Conservation (phyloP, 2,113 vertebrate species). For the Turnix velox region DNA sequence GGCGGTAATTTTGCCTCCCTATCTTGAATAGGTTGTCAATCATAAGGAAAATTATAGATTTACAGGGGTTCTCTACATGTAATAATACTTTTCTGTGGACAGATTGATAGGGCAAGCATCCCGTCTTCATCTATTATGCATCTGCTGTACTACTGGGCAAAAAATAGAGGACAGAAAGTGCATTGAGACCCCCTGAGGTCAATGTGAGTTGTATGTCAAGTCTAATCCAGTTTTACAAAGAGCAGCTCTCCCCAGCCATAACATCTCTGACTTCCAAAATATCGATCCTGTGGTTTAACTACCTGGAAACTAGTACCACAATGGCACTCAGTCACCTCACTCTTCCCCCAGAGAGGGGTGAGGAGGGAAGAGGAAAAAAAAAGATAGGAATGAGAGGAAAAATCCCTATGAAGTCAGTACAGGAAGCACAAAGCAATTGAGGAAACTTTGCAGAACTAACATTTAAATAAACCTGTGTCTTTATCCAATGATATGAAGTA, state of each 20-base stretch:
- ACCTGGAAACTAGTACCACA: neutral
- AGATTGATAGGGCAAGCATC: neutral
- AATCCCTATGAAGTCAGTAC: neutral
- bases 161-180: neutral
- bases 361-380: neutral
- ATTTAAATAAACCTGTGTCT: neutral
- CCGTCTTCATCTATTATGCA: neutral
- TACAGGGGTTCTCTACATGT: neutral
- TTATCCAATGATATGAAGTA: slow-evolving; percentile 33
- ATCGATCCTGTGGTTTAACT: neutral
- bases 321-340: neutral
- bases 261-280: neutral
- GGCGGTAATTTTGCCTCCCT: neutral
- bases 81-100: neutral
- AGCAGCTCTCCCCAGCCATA: neutral
- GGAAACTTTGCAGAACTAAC: neutral
- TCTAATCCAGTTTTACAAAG: neutral
- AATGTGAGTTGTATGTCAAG: neutral
- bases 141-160: neutral
- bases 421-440: neutral
- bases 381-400: neutral
- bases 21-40: neutral
- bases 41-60: neutral
- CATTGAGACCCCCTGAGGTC: neutral
- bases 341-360: neutral